Conservation (phyloP, 2,888 invertebrate genomes). For the Steinernema scapterisci region DNA sequence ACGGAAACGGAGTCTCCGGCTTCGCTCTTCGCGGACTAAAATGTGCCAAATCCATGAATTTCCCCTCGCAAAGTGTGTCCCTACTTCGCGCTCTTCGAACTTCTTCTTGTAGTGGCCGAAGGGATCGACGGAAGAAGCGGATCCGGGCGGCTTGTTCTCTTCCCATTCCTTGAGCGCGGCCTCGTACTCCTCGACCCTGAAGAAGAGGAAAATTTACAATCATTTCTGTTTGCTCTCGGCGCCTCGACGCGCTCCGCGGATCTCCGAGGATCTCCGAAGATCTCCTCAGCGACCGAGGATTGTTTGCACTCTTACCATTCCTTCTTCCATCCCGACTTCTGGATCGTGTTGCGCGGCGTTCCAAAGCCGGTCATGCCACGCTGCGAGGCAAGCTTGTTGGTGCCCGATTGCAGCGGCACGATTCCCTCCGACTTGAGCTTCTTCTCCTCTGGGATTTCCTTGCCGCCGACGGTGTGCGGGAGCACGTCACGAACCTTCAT, state of each 20-base stretch:
- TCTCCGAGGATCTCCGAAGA: too few relatives aligned
- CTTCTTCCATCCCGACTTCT: constrained; percentile 66
- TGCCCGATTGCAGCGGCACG: constrained; percentile 71
- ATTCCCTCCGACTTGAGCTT: constrained; percentile 65
- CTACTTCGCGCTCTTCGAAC: constrained; percentile 60
- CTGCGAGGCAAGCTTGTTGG: constrained; percentile 72
- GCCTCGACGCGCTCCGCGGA: too few relatives aligned
- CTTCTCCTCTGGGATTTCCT: constrained; percentile 63
- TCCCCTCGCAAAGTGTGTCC: not conserved
- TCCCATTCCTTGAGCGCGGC: constrained; percentile 66
- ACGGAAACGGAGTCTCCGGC: constrained; percentile 31
- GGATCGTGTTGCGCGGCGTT: constrained; percentile 68
- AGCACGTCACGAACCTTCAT: constrained; percentile 66
- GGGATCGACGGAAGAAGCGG: constrained; percentile 62
- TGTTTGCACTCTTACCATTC: constrained; percentile 60
- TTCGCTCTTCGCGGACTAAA: constrained; percentile 45
- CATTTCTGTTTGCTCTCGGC: not conserved
- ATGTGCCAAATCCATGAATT: too few relatives aligned
- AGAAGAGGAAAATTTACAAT: too few relatives aligned
- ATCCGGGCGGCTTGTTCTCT: constrained; percentile 66
- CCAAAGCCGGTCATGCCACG: constrained; percentile 72
- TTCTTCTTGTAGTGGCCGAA: constrained; percentile 66
- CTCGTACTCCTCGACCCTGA: constrained; percentile 66
- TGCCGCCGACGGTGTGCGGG: constrained; percentile 62
- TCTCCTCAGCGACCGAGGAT: too few relatives aligned